Evolutionary conservation across 2,888 invertebrate species (phyloP), one percentile per base, ranked within the genome.

Genomic region (Theretra japonica): DNA sequence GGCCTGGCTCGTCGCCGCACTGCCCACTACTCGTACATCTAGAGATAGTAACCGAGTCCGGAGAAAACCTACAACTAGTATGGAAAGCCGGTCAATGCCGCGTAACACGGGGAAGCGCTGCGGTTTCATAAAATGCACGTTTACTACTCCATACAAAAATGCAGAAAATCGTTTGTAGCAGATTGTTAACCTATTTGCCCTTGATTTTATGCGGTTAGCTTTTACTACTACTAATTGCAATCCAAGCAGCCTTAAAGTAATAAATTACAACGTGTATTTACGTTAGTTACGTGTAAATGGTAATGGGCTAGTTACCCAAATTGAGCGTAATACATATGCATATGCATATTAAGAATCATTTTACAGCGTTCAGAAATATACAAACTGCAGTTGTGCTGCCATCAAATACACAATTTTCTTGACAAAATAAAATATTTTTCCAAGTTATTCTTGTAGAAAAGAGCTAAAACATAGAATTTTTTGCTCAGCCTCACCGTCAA

Each of bases 61-160:
- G 75, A 75, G 78, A 81, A 79, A 79, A 74, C 73, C 74, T 75
- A 75, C 79, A 76, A 76, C 73, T 68, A 73, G 71, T 25, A 74
- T 75, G 74, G 75, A 81, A 79, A 81, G 77, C 76, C 76, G 78
- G 79, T 77, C 79, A 77, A 76, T 76, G 78, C 72, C 76, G 70
- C 72, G 71, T 65, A 72, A 48, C 28, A 69, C 60, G 53, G 70
- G 56, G 60, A 72, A 62, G 56, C 65, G 62, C 25, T 72, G 41
- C 70, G 57, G 69, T 53, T 69, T 70, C 69, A 60, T 72, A 60
- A 69, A 60, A 69, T 53, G 50, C 50, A 56, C 33, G 56, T 72
- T 50, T 65, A 65, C 48, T 65, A 65, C 65, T 48, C 41, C 17
- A 21, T 21, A 65, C 48, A 65, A 48, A 62, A 65, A 65, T 65